phyloP scores from a whole-genome alignment of 1,140 invertebrate species.

The Elymnias hypermnestra region DNA sequence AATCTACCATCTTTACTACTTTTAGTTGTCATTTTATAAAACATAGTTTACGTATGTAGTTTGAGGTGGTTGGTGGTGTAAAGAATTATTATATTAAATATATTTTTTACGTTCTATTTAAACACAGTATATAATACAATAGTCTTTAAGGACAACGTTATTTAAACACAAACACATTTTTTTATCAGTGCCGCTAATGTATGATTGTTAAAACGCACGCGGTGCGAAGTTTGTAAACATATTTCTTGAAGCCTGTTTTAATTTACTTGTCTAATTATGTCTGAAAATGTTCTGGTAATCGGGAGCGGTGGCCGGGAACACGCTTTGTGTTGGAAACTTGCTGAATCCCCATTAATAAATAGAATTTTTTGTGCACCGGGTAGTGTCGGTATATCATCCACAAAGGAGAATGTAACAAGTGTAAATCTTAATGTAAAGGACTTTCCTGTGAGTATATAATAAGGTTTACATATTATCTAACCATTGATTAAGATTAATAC shows the following conservation, averaged over 20 bases:
- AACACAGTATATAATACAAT: too few relatives aligned
- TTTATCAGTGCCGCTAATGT: too few relatives aligned
- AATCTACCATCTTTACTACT: too few relatives aligned
- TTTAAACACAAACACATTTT: too few relatives aligned
- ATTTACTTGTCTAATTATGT: constrained; percentile 35
- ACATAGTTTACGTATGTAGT: too few relatives aligned
- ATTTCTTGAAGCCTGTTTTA: constrained; percentile 16
- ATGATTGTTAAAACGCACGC: too few relatives aligned
- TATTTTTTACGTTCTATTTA: too few relatives aligned
- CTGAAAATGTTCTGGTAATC: constrained; percentile 85
- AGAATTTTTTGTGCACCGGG: constrained; percentile 91
- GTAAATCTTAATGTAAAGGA: constrained; percentile 81
- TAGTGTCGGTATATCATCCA: constrained; percentile 88
- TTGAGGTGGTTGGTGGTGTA: too few relatives aligned
- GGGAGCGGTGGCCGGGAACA: constrained; percentile 97
- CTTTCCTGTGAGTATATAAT: constrained; percentile 78
- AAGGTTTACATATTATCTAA: background rate
- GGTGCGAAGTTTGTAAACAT: constrained; percentile 17
- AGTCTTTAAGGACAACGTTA: too few relatives aligned
- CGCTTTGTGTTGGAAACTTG: constrained; percentile 93
- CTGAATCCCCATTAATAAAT: constrained; percentile 84
- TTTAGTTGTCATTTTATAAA: too few relatives aligned
- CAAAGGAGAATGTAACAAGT: constrained; percentile 80
- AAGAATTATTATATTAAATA: too few relatives aligned
- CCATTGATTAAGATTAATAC: too few relatives aligned